These are phyloP conservation scores for Trachelus troglodyta DNA, from an alignment of 2,888 invertebrate species.

Conservation along the genomic window DNA sequence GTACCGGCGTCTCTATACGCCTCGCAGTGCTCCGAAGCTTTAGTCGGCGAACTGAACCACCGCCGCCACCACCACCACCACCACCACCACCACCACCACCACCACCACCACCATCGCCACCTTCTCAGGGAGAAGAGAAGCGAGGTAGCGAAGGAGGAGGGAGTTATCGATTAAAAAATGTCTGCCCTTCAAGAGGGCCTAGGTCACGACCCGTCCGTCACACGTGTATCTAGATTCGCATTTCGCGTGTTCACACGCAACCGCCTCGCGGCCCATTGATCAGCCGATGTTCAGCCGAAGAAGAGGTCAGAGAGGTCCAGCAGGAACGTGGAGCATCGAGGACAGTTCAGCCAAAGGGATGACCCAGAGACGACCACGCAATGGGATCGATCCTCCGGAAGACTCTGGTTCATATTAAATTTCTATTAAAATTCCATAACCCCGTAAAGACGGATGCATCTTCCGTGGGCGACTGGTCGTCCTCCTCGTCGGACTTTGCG, in stretches of 20 bases:
- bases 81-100: constrained; percentile 30
- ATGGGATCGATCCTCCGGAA: neutral
- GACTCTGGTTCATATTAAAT: neutral
- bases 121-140: constrained; percentile 26
- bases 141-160: constrained; percentile 38
- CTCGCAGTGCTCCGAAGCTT: constrained; percentile 32
- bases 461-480: neutral
- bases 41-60: constrained; percentile 42
- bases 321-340: neutral
- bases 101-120: constrained; percentile 25
- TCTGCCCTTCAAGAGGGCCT: constrained; percentile 67
- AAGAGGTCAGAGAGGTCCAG: neutral
- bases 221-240: constrained; percentile 30
- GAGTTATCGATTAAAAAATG: constrained; percentile 66
- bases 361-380: neutral
- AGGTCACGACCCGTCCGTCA: constrained; percentile 65
- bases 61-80: constrained; percentile 16
- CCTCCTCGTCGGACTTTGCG: neutral
- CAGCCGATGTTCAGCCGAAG: neutral
- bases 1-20: constrained; percentile 35
- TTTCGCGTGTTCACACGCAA: neutral
- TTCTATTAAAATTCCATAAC: neutral
- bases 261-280: neutral
- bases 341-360: neutral
- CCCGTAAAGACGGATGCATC: neutral